Percentiles rank a stretch among this genome's conserved stretches.
phyloP scores from a whole-genome alignment of 2,888 invertebrate species.

The Aethes cnicana region DNA sequence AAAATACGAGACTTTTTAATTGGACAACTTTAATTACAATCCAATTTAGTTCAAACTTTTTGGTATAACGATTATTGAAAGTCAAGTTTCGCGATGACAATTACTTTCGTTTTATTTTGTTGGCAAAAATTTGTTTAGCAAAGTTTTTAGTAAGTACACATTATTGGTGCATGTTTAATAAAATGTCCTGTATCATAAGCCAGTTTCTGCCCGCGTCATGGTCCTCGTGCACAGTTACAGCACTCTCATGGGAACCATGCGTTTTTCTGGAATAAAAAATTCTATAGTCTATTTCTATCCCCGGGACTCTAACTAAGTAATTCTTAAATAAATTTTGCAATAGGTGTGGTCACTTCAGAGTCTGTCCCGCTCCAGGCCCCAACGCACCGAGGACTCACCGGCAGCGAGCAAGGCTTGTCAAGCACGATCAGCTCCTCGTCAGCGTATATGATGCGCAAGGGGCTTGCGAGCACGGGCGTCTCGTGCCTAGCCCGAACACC shows the following conservation, averaged over 20 bases:
- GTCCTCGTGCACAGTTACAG: too few relatives aligned
- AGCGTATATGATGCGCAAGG: constrained; percentile 91
- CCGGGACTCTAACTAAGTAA: too few relatives aligned
- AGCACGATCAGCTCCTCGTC: constrained; percentile 93
- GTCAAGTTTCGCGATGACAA: too few relatives aligned
- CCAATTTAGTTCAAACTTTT: constrained; percentile 14
- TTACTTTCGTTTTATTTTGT: constrained; percentile 8
- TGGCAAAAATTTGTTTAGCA: too few relatives aligned
- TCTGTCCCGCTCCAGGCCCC: constrained; percentile 53
- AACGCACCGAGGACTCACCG: constrained; percentile 85
- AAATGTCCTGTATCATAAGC: too few relatives aligned
- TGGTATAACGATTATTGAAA: neutral
- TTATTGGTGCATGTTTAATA: too few relatives aligned
- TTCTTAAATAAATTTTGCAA: too few relatives aligned
- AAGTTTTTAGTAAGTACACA: too few relatives aligned
- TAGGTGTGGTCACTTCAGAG: constrained; percentile 52
- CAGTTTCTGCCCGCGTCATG: too few relatives aligned
- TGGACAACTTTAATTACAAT: constrained; percentile 26
- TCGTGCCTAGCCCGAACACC: constrained; percentile 89
- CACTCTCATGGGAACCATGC: too few relatives aligned
- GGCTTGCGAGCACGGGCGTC: constrained; percentile 91
- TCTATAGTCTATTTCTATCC: too few relatives aligned
- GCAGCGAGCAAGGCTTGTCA: constrained; percentile 94
- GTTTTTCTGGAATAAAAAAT: too few relatives aligned
- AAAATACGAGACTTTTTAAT: constrained; percentile 28